A percentile compares a stretch with the other conserved stretches of the same genome.
Conservation (phyloP, 2,888 invertebrate species). For the Calliopum simillimum region DNA sequence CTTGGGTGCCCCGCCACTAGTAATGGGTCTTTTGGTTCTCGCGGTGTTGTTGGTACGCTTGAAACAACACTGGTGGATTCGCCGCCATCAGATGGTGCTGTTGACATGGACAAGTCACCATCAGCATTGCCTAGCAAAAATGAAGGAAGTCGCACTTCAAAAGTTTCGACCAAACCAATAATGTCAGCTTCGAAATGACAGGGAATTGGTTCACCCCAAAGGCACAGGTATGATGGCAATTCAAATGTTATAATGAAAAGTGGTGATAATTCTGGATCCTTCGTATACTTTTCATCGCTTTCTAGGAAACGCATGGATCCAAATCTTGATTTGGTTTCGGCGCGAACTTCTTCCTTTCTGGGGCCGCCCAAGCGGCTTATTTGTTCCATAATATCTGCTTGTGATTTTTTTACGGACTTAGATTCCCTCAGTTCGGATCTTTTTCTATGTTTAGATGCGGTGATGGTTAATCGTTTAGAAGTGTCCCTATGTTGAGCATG, state of each 20-base stretch:
- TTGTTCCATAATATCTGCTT: no score
- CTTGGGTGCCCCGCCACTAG: no score
- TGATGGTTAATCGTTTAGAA: no score
- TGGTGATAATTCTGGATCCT: conserved; percentile 33
- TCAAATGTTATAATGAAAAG: conserved; percentile 56
- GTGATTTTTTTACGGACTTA: no score
- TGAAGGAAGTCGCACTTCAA: neutral
- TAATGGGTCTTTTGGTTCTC: no score
- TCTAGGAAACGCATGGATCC: neutral
- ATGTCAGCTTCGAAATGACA: conserved; percentile 55
- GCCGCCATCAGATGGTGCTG: neutral
- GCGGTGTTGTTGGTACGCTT: no score
- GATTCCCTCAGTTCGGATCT: no score
- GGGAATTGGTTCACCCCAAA: conserved; percentile 56
- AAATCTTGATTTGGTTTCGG: neutral
- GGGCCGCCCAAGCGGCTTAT: no score
- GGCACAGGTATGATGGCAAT: conserved; percentile 53
- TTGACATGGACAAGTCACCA: neutral
- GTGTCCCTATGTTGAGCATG: neutral
- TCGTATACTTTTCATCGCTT: neutral
- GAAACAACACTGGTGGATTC: neutral
- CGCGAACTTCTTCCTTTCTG: no score
- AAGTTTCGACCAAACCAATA: conserved; percentile 26
- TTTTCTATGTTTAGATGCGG: no score
- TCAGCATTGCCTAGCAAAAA: neutral